These are phyloP conservation scores for Loriculus beryllinus DNA, from an alignment of 2,797 vertebrate genomes.

Conservation along the genomic window DNA sequence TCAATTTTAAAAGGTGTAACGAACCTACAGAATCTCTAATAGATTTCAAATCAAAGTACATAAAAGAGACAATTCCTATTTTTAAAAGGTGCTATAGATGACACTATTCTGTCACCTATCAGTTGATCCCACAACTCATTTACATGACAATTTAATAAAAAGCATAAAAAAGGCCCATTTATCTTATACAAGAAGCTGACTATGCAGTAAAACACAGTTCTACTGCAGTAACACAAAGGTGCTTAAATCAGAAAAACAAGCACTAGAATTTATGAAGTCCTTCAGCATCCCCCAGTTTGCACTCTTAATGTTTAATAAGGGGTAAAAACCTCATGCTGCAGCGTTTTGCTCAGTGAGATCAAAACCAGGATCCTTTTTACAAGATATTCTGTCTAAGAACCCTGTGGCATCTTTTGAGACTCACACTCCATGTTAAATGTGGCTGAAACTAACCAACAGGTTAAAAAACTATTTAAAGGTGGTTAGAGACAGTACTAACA, in stretches of 20 bases:
- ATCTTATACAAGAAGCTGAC: neutral
- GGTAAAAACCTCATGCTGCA: neutral
- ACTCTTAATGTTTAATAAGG: neutral
- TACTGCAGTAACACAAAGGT: neutral
- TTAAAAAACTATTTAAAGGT: neutral
- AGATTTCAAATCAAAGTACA: neutral
- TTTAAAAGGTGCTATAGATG: neutral
- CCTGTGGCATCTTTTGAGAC: neutral
- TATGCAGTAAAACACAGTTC: neutral
- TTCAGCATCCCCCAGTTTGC: neutral
- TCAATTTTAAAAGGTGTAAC: neutral
- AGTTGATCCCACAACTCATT: neutral
- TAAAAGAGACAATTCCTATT: neutral
- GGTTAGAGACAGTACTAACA: neutral
- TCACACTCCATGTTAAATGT: neutral
- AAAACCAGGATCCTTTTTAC: neutral
- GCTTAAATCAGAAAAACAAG: neutral
- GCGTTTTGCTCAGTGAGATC: neutral
- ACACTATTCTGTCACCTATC: neutral
- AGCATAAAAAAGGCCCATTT: neutral
- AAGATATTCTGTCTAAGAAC: neutral
- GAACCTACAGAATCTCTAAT: neutral
- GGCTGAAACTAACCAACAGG: neutral
- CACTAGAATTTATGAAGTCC: neutral
- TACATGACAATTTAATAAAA: neutral